Evolutionary conservation across 2,888 invertebrate species (phyloP).

Genomic region (Parthenolecanium corni): DNA sequence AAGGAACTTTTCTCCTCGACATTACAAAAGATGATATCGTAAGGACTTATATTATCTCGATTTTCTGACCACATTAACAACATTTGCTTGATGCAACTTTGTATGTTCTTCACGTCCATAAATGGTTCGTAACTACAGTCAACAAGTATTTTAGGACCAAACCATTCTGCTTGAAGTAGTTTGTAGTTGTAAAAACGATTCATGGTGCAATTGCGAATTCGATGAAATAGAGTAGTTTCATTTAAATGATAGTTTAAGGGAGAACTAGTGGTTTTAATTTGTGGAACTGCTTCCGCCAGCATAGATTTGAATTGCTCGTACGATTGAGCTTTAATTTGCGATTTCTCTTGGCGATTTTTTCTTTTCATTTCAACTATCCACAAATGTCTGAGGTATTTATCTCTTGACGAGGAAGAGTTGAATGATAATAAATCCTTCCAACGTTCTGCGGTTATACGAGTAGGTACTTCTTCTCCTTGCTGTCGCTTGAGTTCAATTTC

Average conservation of each 20-base stretch:
- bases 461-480: constrained; percentile 55
- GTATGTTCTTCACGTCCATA: constrained; percentile 59
- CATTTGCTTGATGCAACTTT: constrained; percentile 69
- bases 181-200: constrained; percentile 51
- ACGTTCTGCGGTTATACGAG: constrained; percentile 44
- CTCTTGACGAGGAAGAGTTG: constrained; percentile 46
- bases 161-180: constrained; percentile 42
- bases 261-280: constrained; percentile 22
- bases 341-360: constrained; percentile 32
- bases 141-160: constrained; percentile 63
- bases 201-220: constrained; percentile 41
- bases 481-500: constrained; percentile 65
- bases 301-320: constrained; percentile 32
- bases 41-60: constrained; percentile 60
- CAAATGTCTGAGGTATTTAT: constrained; percentile 37
- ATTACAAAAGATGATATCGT: constrained; percentile 69
- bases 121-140: constrained; percentile 69
- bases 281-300: not conserved
- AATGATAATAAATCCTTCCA: constrained; percentile 54
- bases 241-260: constrained; percentile 37
- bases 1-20: constrained; percentile 43
- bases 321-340: constrained; percentile 33
- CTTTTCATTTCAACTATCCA: constrained; percentile 34
- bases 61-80: constrained; percentile 60
- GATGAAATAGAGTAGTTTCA: not conserved